Base-by-base conservation (phyloP, 1,140 invertebrate species). In the Bilobella aurantiaca region DNA sequence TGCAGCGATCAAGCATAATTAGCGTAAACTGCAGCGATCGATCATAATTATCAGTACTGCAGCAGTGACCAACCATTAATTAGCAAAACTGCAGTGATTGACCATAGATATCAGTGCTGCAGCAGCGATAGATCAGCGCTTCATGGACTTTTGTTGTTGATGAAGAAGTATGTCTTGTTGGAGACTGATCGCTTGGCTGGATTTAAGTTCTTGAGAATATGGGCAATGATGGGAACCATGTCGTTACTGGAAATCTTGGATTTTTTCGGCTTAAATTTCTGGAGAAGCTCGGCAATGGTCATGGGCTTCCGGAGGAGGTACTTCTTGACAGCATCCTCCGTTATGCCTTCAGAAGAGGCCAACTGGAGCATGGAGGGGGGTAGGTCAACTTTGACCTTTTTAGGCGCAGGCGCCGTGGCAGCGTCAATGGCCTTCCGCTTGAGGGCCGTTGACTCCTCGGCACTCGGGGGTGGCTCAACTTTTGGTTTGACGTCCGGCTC, bases 271-370 rank as follows among this genome's bases (percentile, higher is more conserved):
- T 93, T 95, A 78, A 97, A 96, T 79, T 97, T 97, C 49, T 93
- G 90, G 3, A 97, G 76, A 18, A 98, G 77, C 76, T 97, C 93
- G 0, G 91, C 96, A 0, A 93, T 90, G 0, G 94, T 97, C 87
- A 97, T 95, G 1, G 94, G 94, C 75, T 97, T 97, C 0, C 95
- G 82, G 74, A 90, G 89, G 21, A 98, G 79, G 77, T 98, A 98
- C 21, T 93, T 82, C 23, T 92, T 81, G 3, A 98, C 92, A 1
- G 91, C 88, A 72, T 97, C 94, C 78, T 98, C 94, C 1, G 90
- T 92, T 21, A 96, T 91, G 25, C 91, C 91, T 72, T 90, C 91
- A 74, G 90, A 86, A 75, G 70, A 63, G 47, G 72, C 72, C 8
- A 65, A 42, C 49, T 73, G 66, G 1, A 71, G 29, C 23, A 64